Conservation (phyloP, 1,140 invertebrate genomes). For the Heliconius hewitsoni region DNA sequence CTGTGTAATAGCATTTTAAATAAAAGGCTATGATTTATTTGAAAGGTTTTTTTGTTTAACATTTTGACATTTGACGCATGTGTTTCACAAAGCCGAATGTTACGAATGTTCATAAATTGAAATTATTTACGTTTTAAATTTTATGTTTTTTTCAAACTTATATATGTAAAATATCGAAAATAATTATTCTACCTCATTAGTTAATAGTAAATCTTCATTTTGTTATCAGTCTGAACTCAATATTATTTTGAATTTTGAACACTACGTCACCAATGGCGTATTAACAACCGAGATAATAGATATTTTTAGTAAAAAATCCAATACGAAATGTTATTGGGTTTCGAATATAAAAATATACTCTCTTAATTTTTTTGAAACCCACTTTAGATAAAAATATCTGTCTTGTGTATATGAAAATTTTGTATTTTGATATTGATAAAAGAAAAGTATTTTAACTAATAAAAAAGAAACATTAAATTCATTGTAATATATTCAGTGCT, state of each 20-base stretch:
- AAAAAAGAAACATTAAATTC: too few relatives aligned
- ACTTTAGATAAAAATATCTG: neutral
- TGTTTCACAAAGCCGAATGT: neutral
- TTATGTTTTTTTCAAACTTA: too few relatives aligned
- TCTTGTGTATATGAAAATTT: neutral
- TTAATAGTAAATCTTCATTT: too few relatives aligned
- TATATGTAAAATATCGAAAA: too few relatives aligned
- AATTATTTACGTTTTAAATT: neutral
- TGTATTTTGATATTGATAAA: neutral
- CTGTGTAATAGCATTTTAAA: neutral
- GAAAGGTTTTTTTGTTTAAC: neutral
- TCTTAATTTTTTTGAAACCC: neutral
- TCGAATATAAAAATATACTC: neutral
- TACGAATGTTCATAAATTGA: neutral
- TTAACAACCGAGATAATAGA: slow-evolving; percentile 14
- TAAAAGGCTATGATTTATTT: slow-evolving; percentile 14
- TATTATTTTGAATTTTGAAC: neutral
- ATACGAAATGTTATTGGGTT: too few relatives aligned
- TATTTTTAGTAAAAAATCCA: neutral
- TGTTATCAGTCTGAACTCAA: neutral
- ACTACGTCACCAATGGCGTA: slow-evolving; percentile 6
- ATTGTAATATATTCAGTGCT: neutral
- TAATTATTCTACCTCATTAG: too few relatives aligned
- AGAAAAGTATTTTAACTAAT: too few relatives aligned
- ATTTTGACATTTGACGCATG: neutral